A percentile compares a stretch with the other conserved stretches of the same genome.
Evolutionary conservation across 2,113 vertebrate species (phyloP).

Genomic region (Macrotis lagotis): DNA sequence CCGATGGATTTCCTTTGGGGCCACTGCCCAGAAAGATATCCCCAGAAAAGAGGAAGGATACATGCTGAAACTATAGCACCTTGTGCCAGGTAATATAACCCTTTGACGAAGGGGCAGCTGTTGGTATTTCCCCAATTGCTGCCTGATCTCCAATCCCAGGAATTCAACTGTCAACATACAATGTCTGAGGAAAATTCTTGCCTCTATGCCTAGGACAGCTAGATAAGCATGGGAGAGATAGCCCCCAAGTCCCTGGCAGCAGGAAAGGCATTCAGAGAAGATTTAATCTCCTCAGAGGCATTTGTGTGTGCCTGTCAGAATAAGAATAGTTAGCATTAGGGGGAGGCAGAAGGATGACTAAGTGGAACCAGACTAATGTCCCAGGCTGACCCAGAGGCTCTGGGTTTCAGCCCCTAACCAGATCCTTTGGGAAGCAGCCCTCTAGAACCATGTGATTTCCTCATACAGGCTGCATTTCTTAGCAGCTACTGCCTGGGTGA

Average conservation of each 20-base stretch:
- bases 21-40: neutral
- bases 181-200: neutral
- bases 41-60: neutral
- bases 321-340: neutral
- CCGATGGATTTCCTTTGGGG: neutral
- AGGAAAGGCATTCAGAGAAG: neutral
- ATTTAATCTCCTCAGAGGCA: neutral
- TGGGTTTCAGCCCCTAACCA: neutral
- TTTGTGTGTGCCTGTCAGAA: neutral
- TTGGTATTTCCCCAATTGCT: neutral
- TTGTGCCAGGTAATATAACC: neutral
- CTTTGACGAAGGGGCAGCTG: neutral
- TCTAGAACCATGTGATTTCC: neutral
- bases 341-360: neutral
- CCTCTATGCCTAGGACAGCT: neutral
- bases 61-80: neutral
- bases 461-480: neutral
- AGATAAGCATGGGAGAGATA: neutral
- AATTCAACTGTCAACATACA: neutral
- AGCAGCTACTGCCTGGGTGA: neutral
- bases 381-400: neutral
- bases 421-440: neutral
- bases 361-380: neutral
- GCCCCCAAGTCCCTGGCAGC: neutral
- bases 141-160: neutral